Conservation (phyloP, 1,140 invertebrate species). For the silkworm (Bombyx mori) region DNA sequence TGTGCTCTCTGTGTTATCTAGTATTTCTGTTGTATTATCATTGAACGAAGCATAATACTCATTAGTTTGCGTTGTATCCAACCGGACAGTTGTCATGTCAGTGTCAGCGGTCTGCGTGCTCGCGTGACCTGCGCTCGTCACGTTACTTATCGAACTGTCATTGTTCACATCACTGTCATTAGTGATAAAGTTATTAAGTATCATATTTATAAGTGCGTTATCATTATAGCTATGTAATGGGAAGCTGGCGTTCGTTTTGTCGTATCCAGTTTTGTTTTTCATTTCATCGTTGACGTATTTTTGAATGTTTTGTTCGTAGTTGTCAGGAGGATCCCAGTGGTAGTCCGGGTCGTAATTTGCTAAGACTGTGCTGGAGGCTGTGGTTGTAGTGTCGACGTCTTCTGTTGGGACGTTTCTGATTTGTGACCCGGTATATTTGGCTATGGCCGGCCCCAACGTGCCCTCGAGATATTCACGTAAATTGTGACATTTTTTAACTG, state of each 20-base stretch:
- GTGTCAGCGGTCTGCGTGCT: too few relatives aligned
- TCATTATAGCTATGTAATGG: conserved; percentile 1
- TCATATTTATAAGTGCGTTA: conserved; percentile 3
- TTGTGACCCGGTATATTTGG: conserved; percentile 41
- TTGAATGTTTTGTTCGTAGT: conserved; percentile 32
- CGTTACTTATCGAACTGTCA: too few relatives aligned
- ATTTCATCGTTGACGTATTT: conserved; percentile 37
- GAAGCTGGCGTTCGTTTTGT: not conserved
- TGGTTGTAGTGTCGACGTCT: conserved; percentile 8
- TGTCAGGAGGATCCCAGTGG: conserved; percentile 29
- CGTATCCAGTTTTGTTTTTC: conserved; percentile 18
- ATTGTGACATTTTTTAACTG: conserved; percentile 73
- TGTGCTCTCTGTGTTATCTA: too few relatives aligned
- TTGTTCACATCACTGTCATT: too few relatives aligned
- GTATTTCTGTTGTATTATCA: too few relatives aligned
- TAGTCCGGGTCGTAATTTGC: conserved; percentile 31
- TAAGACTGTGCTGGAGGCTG: conserved; percentile 4
- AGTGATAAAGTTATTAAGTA: conserved; percentile 1
- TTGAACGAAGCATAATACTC: too few relatives aligned
- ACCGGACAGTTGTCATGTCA: too few relatives aligned
- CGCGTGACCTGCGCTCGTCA: too few relatives aligned
- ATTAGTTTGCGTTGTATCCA: too few relatives aligned
- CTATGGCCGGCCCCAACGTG: conserved; percentile 73
- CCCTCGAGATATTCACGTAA: conserved; percentile 74
- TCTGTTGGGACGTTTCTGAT: not conserved